phyloP scores from a whole-genome alignment of 2,888 invertebrate species.

The Tenodera sinensis region DNA sequence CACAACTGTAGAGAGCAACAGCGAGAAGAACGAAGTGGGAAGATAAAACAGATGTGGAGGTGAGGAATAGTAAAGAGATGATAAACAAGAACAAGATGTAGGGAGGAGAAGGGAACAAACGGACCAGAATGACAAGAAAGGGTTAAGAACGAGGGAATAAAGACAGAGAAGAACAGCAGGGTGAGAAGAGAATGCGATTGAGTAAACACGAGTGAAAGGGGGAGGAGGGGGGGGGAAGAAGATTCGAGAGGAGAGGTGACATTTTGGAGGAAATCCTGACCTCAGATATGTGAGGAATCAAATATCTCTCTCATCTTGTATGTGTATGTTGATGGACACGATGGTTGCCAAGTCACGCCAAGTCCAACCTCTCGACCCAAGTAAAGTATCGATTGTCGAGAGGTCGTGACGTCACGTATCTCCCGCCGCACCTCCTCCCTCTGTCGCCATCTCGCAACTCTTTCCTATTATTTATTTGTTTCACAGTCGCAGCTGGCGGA shows the following conservation, averaged over 20 bases:
- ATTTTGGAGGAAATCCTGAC: too few species aligned
- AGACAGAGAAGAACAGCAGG: neutral
- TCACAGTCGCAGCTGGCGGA: too few species aligned
- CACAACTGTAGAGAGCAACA: neutral
- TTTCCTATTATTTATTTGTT: too few species aligned
- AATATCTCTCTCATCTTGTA: too few species aligned
- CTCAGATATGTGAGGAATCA: too few species aligned
- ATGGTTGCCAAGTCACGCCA: neutral
- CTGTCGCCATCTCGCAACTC: too few species aligned
- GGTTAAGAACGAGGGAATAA: neutral
- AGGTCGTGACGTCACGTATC: conserved; percentile 15
- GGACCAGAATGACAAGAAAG: neutral
- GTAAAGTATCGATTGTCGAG: conserved; percentile 13
- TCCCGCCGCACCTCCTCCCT: neutral
- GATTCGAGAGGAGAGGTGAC: neutral
- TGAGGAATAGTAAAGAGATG: too few species aligned
- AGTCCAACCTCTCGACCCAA: neutral
- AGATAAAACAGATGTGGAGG: neutral
- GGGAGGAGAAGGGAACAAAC: neutral
- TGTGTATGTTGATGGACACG: too few species aligned
- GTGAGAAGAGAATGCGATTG: too few species aligned
- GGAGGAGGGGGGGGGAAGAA: neutral
- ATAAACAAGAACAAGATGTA: neutral
- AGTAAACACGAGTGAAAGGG: neutral
- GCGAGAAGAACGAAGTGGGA: neutral